phyloP scores from a whole-genome alignment of 2,113 vertebrate species.

The Lagopus leucura region DNA sequence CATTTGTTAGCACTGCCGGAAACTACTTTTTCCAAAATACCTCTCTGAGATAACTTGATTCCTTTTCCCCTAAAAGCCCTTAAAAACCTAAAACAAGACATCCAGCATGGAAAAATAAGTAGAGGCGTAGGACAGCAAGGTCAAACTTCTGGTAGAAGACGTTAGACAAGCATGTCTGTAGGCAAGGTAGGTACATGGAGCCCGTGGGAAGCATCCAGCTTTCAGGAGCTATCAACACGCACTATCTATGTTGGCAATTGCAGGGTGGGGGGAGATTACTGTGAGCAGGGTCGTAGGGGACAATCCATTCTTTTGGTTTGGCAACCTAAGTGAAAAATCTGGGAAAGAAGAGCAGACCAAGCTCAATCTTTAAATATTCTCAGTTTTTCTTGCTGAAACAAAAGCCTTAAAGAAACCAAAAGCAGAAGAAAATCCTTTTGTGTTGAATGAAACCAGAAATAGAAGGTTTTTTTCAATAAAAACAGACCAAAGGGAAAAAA shows the following conservation, averaged over 20 bases:
- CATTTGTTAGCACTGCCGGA: background rate
- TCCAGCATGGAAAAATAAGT: slow-evolving; percentile 62
- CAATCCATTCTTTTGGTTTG: slow-evolving; percentile 52
- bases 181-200: slow-evolving; percentile 51
- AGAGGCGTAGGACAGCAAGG: slow-evolving; percentile 41
- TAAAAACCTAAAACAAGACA: background rate
- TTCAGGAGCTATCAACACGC: slow-evolving; percentile 49
- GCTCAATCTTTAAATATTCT: slow-evolving; percentile 60
- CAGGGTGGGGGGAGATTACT: background rate
- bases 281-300: slow-evolving; percentile 49
- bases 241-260: slow-evolving; percentile 50
- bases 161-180: slow-evolving; percentile 27
- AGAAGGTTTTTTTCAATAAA: slow-evolving; percentile 49
- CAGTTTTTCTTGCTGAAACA: slow-evolving; percentile 62
- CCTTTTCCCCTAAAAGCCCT: slow-evolving; percentile 2
- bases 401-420: slow-evolving; percentile 63
- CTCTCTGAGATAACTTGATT: background rate
- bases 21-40: slow-evolving; percentile 32
- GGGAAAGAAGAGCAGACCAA: slow-evolving; percentile 54
- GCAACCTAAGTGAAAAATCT: slow-evolving; percentile 65
- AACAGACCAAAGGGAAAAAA: background rate
- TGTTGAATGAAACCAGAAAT: slow-evolving; percentile 68
- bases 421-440: slow-evolving; percentile 40
- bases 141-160: slow-evolving; percentile 46
- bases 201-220: slow-evolving; percentile 47